A percentile compares a stretch with the other conserved stretches of the same genome.
Conservation (phyloP, 2,888 invertebrate genomes). For the Lasioglossum villosulum region DNA sequence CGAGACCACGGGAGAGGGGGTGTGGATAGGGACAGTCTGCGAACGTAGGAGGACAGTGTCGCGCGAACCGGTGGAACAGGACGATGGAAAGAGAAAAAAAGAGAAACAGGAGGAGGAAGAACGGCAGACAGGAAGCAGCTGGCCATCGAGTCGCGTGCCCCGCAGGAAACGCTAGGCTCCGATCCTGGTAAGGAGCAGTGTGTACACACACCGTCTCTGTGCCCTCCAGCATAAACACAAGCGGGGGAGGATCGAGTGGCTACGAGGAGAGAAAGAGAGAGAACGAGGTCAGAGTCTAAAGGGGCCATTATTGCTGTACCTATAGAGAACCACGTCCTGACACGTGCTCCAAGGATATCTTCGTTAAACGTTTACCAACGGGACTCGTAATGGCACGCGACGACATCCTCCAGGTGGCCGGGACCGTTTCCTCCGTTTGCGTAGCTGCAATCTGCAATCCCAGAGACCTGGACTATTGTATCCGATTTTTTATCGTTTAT, state of each 20-base stretch:
- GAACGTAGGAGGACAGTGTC: conserved; percentile 5
- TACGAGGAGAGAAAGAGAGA: conserved; percentile 15
- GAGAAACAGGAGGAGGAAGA: conserved; percentile 43
- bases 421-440: conserved; percentile 43
- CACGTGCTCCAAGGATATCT: conserved; percentile 73
- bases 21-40: not conserved
- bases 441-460: conserved; percentile 30
- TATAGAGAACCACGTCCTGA: conserved; percentile 51
- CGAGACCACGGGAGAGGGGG: not conserved
- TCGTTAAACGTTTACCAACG: conserved; percentile 76
- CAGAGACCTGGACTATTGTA: not conserved
- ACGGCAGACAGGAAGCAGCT: conserved; percentile 82
- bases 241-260: conserved; percentile 61
- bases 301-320: conserved; percentile 64
- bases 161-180: conserved; percentile 63
- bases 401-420: conserved; percentile 76
- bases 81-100: conserved; percentile 56
- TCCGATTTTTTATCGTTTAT: not conserved
- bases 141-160: conserved; percentile 80
- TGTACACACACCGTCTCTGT: conserved; percentile 40
- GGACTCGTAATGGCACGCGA: conserved; percentile 72
- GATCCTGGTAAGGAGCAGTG: conserved; percentile 35
- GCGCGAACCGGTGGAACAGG: conserved; percentile 55
- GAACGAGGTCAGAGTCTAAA: conserved; percentile 52
- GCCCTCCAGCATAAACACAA: conserved; percentile 29